Evolutionary conservation across 1,140 invertebrate genomes (phyloP).

Genomic region (Trichonephila clavipes): DNA sequence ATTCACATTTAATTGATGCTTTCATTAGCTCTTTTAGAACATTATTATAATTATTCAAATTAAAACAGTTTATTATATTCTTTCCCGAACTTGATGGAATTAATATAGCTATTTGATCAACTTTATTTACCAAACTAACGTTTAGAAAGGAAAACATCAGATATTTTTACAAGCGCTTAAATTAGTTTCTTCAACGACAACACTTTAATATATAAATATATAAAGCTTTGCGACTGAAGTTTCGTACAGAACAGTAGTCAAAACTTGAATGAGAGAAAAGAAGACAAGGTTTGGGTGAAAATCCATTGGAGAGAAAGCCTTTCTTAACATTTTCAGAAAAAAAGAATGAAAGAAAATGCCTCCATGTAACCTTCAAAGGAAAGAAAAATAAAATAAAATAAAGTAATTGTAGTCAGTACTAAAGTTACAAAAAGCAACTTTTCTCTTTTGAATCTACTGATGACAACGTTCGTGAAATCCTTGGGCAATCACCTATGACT

Average conservation of each 20-base stretch:
- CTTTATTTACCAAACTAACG: neutral
- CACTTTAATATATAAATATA: neutral
- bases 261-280: neutral
- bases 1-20: too few relatives aligned
- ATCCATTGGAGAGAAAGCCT: constrained; percentile 46
- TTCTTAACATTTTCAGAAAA: constrained; percentile 23
- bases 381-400: neutral
- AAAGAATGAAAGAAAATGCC: neutral
- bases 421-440: constrained; percentile 41
- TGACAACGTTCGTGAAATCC: constrained; percentile 44
- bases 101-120: neutral
- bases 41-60: too few relatives aligned
- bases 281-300: neutral
- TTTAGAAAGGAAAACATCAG: neutral
- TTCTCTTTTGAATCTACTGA: constrained; percentile 53
- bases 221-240: neutral
- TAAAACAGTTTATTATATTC: too few relatives aligned
- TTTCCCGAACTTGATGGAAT: neutral
- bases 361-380: constrained; percentile 35
- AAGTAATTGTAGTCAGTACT: constrained; percentile 54
- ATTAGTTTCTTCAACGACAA: neutral
- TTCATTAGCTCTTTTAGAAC: too few relatives aligned
- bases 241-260: neutral
- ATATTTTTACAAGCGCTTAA: neutral
- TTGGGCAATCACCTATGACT: constrained; percentile 49